Evolutionary conservation across 2,113 vertebrate genomes (phyloP), one percentile per base, ranked within the genome.

Genomic region (Protomyctophum bolini): DNA sequence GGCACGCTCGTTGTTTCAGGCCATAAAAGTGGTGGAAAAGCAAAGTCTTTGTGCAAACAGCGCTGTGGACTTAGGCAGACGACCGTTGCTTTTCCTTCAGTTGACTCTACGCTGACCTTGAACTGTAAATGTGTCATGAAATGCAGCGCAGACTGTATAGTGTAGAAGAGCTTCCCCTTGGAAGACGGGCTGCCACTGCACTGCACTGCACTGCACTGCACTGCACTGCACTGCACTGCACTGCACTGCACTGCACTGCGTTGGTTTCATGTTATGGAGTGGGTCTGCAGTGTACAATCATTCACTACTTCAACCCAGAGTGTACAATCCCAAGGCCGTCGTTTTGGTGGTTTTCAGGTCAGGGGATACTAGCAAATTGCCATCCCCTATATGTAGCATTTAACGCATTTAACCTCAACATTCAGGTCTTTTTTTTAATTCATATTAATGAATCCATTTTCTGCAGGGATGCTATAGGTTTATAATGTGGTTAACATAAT

Each of bases 41-140:
- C 21, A 49, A 65, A 61, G 74, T 21, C 41, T 63, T 47, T 59
- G 68, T 77, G 46, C 33, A 68, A 73, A 76, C 1, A 62, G 0
- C 0, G 48, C 57, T 71, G 75, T 79, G 77, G 66, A 63, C 70
- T 70, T 45, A 57, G 73, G 69, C 70, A 45, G 68, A 0, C 6
- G 8, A 8, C 33, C 2, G 21, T 28, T 2, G 55, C 70, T 57
- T 64, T 21, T 68, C 48, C 68, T 28, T 72, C 0, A n/a, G 57
- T 56, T 41, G 80, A 64, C 80, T 74, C n/a, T 8, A 0, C 6
- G 12, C 63, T 66, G 77, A 83, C 83, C 81, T 77, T 50, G 49
- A 52, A 58, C 72, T 5, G 76, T 83, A 63, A 83, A 89, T 66
- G 66, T 80, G 66, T 80, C 76, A 73, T 11, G 59, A 65, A 56